Conservation (phyloP, 2,113 vertebrate species). For the Numenius arquata region DNA sequence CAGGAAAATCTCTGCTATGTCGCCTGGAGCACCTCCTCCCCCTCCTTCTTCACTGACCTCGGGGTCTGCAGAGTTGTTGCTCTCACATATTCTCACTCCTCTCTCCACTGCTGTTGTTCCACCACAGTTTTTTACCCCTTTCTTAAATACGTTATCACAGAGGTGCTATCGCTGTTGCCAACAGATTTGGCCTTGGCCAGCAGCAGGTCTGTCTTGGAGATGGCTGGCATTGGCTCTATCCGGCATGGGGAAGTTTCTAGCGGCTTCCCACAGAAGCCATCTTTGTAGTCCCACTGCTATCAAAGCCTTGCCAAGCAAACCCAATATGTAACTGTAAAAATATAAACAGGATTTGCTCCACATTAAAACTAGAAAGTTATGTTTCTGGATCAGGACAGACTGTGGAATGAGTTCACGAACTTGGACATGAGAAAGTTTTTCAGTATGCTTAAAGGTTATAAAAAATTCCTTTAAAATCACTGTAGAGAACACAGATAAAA, state of each 20-base stretch:
- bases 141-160: neutral
- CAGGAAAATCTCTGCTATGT: neutral
- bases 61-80: neutral
- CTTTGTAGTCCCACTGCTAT: neutral
- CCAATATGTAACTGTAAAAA: too few relatives aligned
- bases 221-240: neutral
- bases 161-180: fast-evolving
- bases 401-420: neutral
- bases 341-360: neutral
- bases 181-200: neutral
- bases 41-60: neutral
- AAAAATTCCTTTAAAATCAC: neutral
- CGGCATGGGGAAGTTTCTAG: neutral
- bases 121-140: too few relatives aligned
- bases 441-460: neutral
- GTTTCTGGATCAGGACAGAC: neutral
- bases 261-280: neutral
- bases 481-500: neutral
- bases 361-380: neutral
- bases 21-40: neutral
- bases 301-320: too few relatives aligned
- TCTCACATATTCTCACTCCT: neutral
- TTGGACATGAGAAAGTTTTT: neutral
- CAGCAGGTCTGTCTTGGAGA: neutral
- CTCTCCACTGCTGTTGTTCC: neutral